A percentile compares a stretch with the other conserved stretches of the same genome.
phyloP scores from a whole-genome alignment of 2,797 vertebrate species.

The Tadarida brasiliensis region DNA sequence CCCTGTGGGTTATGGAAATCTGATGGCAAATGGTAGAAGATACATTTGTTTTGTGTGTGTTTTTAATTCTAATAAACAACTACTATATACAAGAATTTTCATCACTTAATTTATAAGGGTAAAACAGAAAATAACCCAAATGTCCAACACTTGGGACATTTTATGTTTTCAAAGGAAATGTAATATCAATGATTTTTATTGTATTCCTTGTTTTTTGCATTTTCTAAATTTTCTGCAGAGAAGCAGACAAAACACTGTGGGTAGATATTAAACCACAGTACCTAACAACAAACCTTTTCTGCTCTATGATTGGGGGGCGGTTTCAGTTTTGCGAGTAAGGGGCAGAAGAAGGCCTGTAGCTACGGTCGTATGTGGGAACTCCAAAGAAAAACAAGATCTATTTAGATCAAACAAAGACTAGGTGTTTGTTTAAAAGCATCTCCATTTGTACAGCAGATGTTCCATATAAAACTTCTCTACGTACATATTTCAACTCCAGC shows the following conservation, averaged over 20 bases:
- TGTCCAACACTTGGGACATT: neutral
- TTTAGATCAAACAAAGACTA: slow-evolving; percentile 55
- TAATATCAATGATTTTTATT: neutral
- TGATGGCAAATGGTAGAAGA: slow-evolving; percentile 4
- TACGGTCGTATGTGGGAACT: slow-evolving; percentile 49
- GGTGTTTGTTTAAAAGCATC: slow-evolving; percentile 53
- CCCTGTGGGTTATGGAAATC: neutral
- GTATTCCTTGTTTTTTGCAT: neutral
- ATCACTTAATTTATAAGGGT: slow-evolving; percentile 8
- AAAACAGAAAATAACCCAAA: neutral
- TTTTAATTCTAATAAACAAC: neutral
- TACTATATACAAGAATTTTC: neutral
- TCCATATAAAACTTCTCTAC: slow-evolving; percentile 59
- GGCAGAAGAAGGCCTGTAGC: neutral
- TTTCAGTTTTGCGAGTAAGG: slow-evolving; percentile 1
- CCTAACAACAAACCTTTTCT: neutral
- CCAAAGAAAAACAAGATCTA: slow-evolving; percentile 59
- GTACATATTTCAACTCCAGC: slow-evolving; percentile 46
- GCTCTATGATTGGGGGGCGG: neutral
- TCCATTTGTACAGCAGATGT: slow-evolving; percentile 77
- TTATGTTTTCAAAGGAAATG: slow-evolving; percentile 37
- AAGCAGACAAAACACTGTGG: neutral
- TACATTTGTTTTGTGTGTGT: neutral
- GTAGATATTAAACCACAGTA: neutral
- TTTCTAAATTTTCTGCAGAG: neutral